Percentiles rank a stretch among this genome's conserved stretches.
Evolutionary conservation across 2,113 vertebrate genomes (phyloP).

Genomic region (Catagonus wagneri): DNA sequence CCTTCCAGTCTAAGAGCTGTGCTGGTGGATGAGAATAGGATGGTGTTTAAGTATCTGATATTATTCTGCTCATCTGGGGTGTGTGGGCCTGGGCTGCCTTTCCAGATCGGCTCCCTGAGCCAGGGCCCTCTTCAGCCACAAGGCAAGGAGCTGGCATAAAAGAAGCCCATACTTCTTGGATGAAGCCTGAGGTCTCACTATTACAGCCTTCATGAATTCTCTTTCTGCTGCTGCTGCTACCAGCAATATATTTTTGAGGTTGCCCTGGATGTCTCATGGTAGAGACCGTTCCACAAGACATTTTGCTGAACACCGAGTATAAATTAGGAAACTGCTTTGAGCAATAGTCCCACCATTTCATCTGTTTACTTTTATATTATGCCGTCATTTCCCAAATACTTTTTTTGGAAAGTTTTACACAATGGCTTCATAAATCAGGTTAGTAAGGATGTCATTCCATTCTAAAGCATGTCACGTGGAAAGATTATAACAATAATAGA

Average conservation of each 20-base stretch:
- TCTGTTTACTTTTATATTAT: slow-evolving; percentile 24
- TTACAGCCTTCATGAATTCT: neutral
- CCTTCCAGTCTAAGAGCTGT: slow-evolving; percentile 49
- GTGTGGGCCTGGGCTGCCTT: neutral
- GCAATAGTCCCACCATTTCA: neutral
- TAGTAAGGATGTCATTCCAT: neutral
- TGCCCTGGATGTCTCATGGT: slow-evolving; percentile 37
- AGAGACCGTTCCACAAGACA: slow-evolving; percentile 5
- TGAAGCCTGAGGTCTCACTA: neutral
- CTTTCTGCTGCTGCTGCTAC: neutral
- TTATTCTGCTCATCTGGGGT: neutral
- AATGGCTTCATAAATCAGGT: neutral
- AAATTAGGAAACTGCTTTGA: slow-evolving; percentile 30
- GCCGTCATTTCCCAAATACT: neutral
- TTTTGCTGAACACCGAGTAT: neutral
- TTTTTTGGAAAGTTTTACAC: slow-evolving; percentile 13
- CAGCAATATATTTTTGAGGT: neutral
- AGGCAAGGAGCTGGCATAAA: neutral
- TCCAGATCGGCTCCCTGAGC: neutral
- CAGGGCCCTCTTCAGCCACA: neutral
- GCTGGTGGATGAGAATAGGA: slow-evolving; percentile 15
- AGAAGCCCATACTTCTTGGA: neutral
- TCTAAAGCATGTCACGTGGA: slow-evolving; percentile 11
- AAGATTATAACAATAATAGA: slow-evolving; percentile 11
- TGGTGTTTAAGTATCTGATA: neutral